These are phyloP conservation scores for Ctena decussata DNA, from an alignment of 2,888 invertebrate genomes.

Conservation along the genomic window DNA sequence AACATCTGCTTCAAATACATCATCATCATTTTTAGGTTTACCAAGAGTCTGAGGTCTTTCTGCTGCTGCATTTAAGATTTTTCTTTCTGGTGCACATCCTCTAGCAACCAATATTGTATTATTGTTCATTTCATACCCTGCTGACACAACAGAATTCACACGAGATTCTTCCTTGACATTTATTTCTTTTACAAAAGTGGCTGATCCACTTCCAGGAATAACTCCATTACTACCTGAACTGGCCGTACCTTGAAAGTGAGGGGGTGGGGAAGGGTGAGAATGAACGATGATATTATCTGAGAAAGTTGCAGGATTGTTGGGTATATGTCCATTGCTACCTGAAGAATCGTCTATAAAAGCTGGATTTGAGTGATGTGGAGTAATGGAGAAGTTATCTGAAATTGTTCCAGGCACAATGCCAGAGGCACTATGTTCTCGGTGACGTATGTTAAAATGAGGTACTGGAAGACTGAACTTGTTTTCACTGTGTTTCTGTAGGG, in stretches of 20 bases:
- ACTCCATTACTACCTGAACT: conserved; percentile 27
- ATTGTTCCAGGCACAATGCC: conserved; percentile 42
- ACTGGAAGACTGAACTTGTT: conserved; percentile 21
- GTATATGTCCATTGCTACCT: conserved; percentile 35
- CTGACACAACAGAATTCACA: neutral
- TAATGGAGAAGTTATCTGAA: conserved; percentile 52
- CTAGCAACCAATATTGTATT: neutral
- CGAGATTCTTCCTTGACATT: neutral
- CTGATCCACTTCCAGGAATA: conserved; percentile 18
- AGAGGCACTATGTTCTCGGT: conserved; percentile 50
- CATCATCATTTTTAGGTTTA: neutral
- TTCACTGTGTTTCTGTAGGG: conserved; percentile 21
- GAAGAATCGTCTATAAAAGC: conserved; percentile 33
- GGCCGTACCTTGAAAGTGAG: neutral
- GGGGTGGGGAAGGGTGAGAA: neutral
- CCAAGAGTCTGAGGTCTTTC: neutral
- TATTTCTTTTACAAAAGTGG: neutral
- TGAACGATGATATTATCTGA: neutral
- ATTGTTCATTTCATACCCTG: neutral
- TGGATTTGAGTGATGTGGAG: conserved; percentile 19
- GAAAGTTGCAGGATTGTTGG: neutral
- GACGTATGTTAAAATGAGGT: conserved; percentile 56
- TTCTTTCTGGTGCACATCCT: neutral
- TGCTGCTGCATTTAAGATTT: neutral
- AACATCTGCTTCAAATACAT: neutral